Evolutionary conservation across 1,140 invertebrate species (phyloP), one percentile per base, ranked within the genome.

Genomic region (Eriocheir sinensis): DNA sequence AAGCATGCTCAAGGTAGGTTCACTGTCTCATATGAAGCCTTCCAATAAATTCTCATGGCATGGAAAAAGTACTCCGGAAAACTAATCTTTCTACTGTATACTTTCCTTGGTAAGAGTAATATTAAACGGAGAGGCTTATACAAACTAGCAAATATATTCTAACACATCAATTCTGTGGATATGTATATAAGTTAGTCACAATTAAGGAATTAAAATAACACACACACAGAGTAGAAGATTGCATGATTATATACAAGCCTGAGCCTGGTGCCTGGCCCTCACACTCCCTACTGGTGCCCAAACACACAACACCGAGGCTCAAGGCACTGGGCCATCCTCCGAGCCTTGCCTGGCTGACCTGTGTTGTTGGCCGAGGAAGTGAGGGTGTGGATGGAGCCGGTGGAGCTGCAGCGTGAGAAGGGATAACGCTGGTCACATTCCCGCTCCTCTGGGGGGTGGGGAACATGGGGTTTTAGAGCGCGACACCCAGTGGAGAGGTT

Each of bases 321-420:
- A n/a, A 15, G n/a, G n/a, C 21, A 21, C 27, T 21, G n/a, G 60
- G 21, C 4, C 27, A 72, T 21, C 60, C 36, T 44, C 17, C 27
- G 53, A 60, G 83, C 85, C 15, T 79, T 17, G 34, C 79, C 41
- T 94, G 72, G 89, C 96, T 96, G 97, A 98, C 98, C 98, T 97
- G 98, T 98, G 96, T 98, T 99, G 96, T 98, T 98, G 92, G 98
- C 98, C 32, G 98, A 99, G 21, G 98, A 98, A 60, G 98, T 98
- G 36, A 98, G 97, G 6, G 98, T 98, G 96, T 98, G 98, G 79
- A 98, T 97, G 91, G 98, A 99, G 41, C 98, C 98, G 96, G 98
- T 98, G 96, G 98, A 98, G 96, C 98, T 98, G 96, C 98, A 98
- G 60, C 98, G 97, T 91, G 98, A 98, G 97, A 98, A 99, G 88